Evolutionary conservation across 2,797 vertebrate species (phyloP).

Genomic region (Mionectes olivaceus): DNA sequence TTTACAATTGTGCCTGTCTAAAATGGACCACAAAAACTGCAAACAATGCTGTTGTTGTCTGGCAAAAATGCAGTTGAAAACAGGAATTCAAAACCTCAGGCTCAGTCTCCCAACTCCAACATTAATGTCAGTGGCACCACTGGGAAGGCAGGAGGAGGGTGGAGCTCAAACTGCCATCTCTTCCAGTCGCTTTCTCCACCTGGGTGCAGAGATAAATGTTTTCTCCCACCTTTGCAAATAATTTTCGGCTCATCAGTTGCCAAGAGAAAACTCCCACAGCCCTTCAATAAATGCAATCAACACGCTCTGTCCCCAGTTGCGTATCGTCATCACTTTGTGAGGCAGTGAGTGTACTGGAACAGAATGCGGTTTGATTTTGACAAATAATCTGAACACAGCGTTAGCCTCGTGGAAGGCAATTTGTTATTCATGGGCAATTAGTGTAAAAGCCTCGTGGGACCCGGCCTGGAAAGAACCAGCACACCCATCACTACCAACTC

Average conservation of each 20-base stretch:
- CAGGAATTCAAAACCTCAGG: background rate
- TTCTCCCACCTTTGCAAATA: background rate
- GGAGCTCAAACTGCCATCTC: background rate
- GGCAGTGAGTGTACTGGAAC: background rate
- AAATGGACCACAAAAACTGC: background rate
- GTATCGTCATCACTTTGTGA: background rate
- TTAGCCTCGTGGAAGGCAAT: background rate
- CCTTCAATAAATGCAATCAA: background rate
- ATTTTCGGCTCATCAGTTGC: background rate
- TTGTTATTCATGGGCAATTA: background rate
- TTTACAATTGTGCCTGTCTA: background rate
- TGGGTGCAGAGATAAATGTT: background rate
- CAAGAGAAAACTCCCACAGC: background rate
- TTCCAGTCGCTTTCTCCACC: background rate
- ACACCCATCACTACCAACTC: background rate
- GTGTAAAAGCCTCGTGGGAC: background rate
- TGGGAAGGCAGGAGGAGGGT: background rate
- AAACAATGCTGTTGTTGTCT: background rate
- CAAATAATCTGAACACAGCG: background rate
- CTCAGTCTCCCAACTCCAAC: background rate
- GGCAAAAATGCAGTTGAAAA: background rate
- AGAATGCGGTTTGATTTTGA: background rate
- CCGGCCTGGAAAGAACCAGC: background rate
- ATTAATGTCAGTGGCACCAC: background rate
- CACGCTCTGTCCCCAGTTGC: no score